Evolutionary conservation across 2,888 invertebrate genomes (phyloP), one percentile per base, ranked within the genome.

Genomic region (Callyntrura guangdongensis): DNA sequence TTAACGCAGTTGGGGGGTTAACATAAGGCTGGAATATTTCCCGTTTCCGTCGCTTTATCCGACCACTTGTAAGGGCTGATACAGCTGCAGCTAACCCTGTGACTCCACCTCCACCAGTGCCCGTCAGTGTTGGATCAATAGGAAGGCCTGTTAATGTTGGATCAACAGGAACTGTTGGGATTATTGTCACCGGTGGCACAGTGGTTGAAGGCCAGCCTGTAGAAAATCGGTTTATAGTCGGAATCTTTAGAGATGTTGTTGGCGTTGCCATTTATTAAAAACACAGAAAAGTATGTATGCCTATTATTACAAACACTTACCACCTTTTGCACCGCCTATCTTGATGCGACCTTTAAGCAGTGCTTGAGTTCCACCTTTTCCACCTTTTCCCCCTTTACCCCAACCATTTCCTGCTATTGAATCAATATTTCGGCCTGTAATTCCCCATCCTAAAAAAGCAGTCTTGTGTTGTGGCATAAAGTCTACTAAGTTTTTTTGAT

Each of bases 1-100:
- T 93, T 69, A 93, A 81, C 5, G 93, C 86, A 11, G 92, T 90
- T 27, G 79, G 82, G 0, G 91, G 91, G 72, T 93, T 91, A 11
- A 93, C 86, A 25, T 89, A 85, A 1, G 91, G 89, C 22, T 92
- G 81, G 14, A 93, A 79, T 9, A 36, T 25, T 22, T 89, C 82
- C 59, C 92, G 64, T 67, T 86, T 86, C 36, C 25, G 86, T 25
- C 89, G 61, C 53, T 22, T 20, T 56, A 53, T 67, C 14, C 77
- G 20, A 25, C 61, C 56, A 20, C 9, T 8, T 8, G 82, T 47
- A 36, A 86, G 61, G 9, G 22, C 0, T 77, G 49, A 77, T 5
- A 20, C 49, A 56, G n/a, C 14, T 59, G 6, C 59, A 17, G 8
- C 22, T 22, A 20, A 11, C 5, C n/a, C n/a, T n/a, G n/a, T n/a